phyloP scores from a whole-genome alignment of 1,140 invertebrate genomes.

The Lamellibrachia luymesi region DNA sequence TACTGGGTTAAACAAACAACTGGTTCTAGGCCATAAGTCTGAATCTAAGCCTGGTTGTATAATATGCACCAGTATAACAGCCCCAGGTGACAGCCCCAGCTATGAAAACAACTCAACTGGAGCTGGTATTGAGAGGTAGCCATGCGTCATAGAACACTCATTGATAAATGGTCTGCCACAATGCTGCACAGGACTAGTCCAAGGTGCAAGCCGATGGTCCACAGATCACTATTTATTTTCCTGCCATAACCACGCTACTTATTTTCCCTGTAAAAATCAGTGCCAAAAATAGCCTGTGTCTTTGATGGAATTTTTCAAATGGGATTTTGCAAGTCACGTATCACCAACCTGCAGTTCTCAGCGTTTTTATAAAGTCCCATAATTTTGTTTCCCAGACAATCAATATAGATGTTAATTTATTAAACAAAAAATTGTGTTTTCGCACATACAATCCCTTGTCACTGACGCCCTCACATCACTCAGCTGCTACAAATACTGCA shows the following conservation, averaged over 20 bases:
- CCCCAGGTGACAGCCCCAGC: too few species aligned
- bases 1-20: background rate
- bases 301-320: background rate
- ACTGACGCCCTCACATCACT: background rate
- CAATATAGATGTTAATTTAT: background rate
- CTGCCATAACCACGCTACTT: background rate
- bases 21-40: background rate
- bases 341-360: background rate
- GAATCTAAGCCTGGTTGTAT: background rate
- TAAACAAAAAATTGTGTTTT: background rate
- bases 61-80: background rate
- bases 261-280: background rate
- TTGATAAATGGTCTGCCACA: background rate
- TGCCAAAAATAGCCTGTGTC: background rate
- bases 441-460: background rate
- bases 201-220: background rate
- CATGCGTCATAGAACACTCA: background rate
- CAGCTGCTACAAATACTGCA: background rate
- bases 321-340: background rate
- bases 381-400: background rate
- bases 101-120: background rate
- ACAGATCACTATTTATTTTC: background rate
- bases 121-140: background rate
- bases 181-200: background rate
- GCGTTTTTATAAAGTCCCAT: background rate